phyloP scores from a whole-genome alignment of 2,113 vertebrate genomes.

The Alligator sinensis region DNA sequence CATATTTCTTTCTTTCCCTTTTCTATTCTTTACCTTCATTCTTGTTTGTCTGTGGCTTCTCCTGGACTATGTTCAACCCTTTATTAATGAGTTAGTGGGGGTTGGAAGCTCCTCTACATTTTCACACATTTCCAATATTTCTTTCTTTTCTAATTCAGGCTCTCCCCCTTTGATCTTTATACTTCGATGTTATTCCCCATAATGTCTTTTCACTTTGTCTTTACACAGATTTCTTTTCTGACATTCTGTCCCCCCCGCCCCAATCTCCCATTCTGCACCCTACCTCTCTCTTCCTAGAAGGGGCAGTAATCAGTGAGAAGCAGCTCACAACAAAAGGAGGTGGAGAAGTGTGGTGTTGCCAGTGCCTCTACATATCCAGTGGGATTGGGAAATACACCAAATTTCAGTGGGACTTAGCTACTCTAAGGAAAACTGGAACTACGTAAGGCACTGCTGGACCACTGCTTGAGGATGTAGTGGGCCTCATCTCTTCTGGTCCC shows the following conservation, averaged over 20 bases:
- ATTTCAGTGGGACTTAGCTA: not conserved
- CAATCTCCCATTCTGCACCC: not conserved
- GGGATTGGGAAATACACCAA: not conserved
- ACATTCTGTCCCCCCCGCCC: not conserved
- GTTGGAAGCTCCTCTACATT: not conserved
- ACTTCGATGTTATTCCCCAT: not conserved
- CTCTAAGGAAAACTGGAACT: not conserved
- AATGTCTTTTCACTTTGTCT: not conserved
- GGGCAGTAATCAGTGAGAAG: rapidly evolving
- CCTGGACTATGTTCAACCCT: not conserved
- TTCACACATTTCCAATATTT: not conserved
- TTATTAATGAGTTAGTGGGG: not conserved
- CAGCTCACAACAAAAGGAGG: not conserved
- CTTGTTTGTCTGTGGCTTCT: not conserved
- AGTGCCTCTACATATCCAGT: not conserved
- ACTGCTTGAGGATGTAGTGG: not conserved
- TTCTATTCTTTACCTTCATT: not conserved
- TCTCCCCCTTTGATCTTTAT: not conserved
- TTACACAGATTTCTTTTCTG: not conserved
- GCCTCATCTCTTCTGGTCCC: not conserved
- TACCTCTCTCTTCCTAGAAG: not conserved
- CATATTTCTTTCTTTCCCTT: not conserved
- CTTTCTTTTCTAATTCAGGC: not conserved
- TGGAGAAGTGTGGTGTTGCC: too few relatives aligned
- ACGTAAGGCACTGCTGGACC: not conserved